phyloP scores from a whole-genome alignment of 2,113 vertebrate genomes.

The Eira barbara region DNA sequence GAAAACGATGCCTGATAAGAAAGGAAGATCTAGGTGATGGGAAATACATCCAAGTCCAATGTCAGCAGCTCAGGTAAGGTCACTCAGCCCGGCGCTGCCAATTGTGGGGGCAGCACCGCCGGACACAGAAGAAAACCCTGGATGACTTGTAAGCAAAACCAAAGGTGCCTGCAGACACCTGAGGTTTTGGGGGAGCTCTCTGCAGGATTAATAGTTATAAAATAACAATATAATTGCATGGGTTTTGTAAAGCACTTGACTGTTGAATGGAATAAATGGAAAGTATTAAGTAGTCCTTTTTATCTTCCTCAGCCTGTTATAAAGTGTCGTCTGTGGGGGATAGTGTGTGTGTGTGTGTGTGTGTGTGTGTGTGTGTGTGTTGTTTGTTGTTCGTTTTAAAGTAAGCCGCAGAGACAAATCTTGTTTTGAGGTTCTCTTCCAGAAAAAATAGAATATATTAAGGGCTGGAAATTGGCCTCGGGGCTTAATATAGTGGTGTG shows the following conservation, averaged over 20 bases:
- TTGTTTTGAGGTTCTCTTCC: constrained; percentile 20
- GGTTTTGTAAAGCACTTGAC: constrained; percentile 36
- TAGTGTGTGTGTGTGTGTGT: neutral
- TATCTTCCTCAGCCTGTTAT: constrained; percentile 18
- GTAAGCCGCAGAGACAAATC: constrained; percentile 20
- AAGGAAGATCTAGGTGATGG: neutral
- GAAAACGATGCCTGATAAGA: neutral
- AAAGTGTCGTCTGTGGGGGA: neutral
- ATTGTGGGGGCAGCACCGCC: rapidly evolving
- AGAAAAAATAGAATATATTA: constrained; percentile 23
- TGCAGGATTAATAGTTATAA: constrained; percentile 12
- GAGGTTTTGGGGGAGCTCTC: neutral
- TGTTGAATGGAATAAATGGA: neutral
- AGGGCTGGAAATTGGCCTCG: neutral
- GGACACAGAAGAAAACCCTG: rapidly evolving
- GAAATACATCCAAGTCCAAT: neutral
- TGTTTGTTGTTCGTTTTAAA: constrained; percentile 43
- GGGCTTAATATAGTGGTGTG: neutral
- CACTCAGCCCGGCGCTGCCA: rapidly evolving
- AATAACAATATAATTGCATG: constrained; percentile 33
- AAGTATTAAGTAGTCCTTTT: constrained; percentile 33
- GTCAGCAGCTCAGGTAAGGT: neutral
- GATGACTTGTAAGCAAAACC: neutral
- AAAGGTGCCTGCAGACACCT: neutral
- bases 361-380: neutral